Evolutionary conservation across 2,888 invertebrate genomes (phyloP).

Genomic region (Litoditis marina): DNA sequence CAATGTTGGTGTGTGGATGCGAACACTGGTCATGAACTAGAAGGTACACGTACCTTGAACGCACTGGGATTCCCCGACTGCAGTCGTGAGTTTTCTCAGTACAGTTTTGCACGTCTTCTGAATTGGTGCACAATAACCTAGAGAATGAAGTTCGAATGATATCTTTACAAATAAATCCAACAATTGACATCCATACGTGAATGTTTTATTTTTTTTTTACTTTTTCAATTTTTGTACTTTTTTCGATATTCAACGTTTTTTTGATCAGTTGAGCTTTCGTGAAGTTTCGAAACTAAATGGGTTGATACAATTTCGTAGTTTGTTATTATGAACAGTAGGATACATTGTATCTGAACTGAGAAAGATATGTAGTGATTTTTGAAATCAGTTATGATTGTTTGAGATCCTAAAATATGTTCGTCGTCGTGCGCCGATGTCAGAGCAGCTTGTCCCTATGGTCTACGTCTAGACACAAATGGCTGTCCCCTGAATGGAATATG

Average conservation of each 20-base stretch:
- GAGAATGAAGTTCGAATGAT: no score
- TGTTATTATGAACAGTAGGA: no score
- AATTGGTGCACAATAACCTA: no score
- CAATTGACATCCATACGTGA: no score
- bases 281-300: no score
- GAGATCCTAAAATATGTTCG: conserved; percentile 34
- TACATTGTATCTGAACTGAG: background rate
- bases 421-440: conserved; percentile 19
- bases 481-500: conserved; percentile 43
- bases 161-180: no score
- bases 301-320: no score
- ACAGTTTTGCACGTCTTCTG: no score
- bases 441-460: conserved; percentile 27
- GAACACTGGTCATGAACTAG: conserved; percentile 42
- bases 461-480: conserved; percentile 32
- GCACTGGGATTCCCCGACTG: conserved; percentile 32
- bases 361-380: background rate
- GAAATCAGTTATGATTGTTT: conserved; percentile 7
- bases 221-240: no score
- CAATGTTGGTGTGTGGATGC: conserved; percentile 47
- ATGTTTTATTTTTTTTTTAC: no score
- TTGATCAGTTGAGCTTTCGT: no score
- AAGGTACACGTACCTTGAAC: conserved; percentile 39
- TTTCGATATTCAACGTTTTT: no score
- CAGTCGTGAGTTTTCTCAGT: conserved; percentile 14